These are phyloP conservation scores for Polyommatus iphigenia DNA, from an alignment of 2,888 invertebrate species.

Conservation along the genomic window DNA sequence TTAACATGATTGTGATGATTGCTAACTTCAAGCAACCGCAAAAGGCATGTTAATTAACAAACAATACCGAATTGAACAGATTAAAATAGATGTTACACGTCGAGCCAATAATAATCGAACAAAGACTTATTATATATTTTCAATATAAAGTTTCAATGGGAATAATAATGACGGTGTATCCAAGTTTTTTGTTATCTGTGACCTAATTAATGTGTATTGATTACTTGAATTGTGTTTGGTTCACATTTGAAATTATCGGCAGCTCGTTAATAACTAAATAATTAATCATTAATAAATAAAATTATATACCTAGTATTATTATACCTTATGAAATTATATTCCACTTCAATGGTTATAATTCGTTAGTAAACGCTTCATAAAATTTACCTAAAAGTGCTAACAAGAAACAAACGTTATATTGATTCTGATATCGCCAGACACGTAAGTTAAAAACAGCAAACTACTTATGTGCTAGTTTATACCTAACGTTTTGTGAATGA, in stretches of 20 bases:
- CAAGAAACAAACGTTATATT: background rate
- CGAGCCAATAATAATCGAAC: background rate
- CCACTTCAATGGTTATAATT: background rate
- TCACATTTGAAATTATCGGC: background rate
- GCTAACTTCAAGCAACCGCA: background rate
- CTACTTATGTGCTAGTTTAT: background rate
- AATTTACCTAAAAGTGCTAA: no score
- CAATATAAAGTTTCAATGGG: background rate
- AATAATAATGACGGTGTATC: background rate
- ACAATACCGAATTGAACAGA: background rate
- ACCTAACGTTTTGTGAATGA: background rate
- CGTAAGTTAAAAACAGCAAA: background rate
- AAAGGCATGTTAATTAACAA: constrained; percentile 3
- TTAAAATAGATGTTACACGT: background rate
- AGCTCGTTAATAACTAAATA: background rate
- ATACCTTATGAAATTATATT: background rate
- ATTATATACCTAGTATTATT: no score
- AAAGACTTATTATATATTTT: background rate
- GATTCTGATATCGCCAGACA: background rate
- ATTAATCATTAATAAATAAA: background rate
- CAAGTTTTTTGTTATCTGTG: constrained; percentile 12
- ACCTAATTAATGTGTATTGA: constrained; percentile 6
- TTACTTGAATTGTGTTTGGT: constrained; percentile 3
- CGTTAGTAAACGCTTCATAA: no score
- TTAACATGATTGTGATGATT: background rate